A percentile compares a stretch with the other conserved stretches of the same genome.
Evolutionary conservation across 2,888 invertebrate genomes (phyloP).

Genomic region (Arctia plantaginis): DNA sequence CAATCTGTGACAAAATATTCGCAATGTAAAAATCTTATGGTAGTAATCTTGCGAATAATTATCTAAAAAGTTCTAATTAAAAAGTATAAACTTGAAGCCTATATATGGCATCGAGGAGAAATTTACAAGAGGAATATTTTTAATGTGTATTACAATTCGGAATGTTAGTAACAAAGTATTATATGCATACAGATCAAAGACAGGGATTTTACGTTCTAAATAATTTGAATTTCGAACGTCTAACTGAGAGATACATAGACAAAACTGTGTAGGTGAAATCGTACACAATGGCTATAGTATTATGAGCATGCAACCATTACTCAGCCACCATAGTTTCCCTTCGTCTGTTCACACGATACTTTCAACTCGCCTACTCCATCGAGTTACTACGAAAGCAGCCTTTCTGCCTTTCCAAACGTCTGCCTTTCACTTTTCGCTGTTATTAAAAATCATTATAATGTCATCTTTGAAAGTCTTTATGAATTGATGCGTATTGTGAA

Average conservation of each 20-base stretch:
- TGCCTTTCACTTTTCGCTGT: constrained; percentile 82
- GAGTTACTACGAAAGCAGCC: constrained; percentile 78
- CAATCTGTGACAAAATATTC: constrained; percentile 4
- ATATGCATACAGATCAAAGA: constrained; percentile 12
- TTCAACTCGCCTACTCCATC: constrained; percentile 77
- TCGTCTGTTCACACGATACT: constrained; percentile 77
- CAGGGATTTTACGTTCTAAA: constrained; percentile 26
- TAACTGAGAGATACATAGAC: constrained; percentile 30
- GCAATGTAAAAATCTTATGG: neutral
- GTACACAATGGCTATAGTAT: constrained; percentile 51
- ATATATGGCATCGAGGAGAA: neutral
- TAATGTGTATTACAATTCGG: neutral
- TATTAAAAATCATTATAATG: constrained; percentile 77
- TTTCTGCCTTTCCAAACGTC: constrained; percentile 65
- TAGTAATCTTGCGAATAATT: neutral
- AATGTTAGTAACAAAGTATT: constrained; percentile 5
- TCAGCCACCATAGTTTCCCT: constrained; percentile 68
- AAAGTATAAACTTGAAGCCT: neutral
- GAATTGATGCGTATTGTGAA: constrained; percentile 50
- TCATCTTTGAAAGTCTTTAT: constrained; percentile 70
- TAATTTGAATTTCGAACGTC: constrained; percentile 36
- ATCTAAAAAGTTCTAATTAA: neutral
- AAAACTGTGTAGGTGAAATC: constrained; percentile 49
- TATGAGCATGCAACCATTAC: constrained; percentile 49
- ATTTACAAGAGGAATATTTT: constrained; percentile 5